Evolutionary conservation across 1,140 invertebrate genomes (phyloP), one percentile per base, ranked within the genome.

Genomic region (Rhopalosiphum maidis): DNA sequence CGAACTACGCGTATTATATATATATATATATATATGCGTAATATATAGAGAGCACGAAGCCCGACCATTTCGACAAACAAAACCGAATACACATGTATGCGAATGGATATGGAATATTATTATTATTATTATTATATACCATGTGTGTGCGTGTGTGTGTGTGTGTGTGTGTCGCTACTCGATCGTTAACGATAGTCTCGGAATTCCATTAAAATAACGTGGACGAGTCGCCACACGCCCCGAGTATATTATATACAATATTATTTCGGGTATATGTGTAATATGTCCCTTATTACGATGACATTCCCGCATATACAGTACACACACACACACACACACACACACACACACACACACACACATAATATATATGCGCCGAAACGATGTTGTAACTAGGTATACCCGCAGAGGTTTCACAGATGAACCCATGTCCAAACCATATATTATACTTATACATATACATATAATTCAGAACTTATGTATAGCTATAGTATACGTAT

Each of bases 121-220:
- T 77, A 77, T 68, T n/a, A 68, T 68, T 68, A n/a, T 1, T 77
- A 77, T 77, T n/a, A 77, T 77, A n/a, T 30, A n/a, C 7, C 25
- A 51, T 51, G 25, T 30, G 25, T n/a, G 11, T 18, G 30, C n/a
- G 30, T 68, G 60, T 68, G 7, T 48, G 55, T 30, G 25, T n/a
- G 11, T 18, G 30, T 77, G 30, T 77, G 60, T 77, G 8, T 7
- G 30, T n/a, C 15, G 30, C 60, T n/a, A n/a, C 30, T n/a, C 60
- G 60, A 77, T 77, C 60, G 60, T 77, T 77, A 77, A 77, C 60
- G 60, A 77, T 77, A n/a, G 60, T 77, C 60, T 77, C 60, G 60
- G 60, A 77, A 77, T 77, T 77, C 60, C 60, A 77, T 77, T 77
- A 77, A 68, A 77, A 77, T 77, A 77, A 77, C n/a, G 60, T n/a